phyloP scores from a whole-genome alignment of 2,888 invertebrate genomes.

The Embidobia sp. region DNA sequence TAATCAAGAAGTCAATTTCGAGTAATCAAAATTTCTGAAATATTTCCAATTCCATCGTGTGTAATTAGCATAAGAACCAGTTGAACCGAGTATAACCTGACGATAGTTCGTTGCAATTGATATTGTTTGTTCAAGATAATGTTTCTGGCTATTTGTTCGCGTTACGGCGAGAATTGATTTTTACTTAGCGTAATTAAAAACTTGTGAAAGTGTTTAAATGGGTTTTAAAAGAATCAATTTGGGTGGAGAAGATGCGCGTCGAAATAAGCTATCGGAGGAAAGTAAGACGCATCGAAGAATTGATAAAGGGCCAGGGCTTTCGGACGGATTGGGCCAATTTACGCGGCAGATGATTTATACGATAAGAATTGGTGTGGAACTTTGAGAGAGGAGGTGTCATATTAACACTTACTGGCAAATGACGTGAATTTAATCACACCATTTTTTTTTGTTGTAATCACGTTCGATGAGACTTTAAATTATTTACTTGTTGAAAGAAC shows the following conservation, averaged over 20 bases:
- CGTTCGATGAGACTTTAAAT: too few relatives aligned
- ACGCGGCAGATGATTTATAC: conserved; percentile 24
- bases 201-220: neutral
- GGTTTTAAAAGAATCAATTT: conserved; percentile 19
- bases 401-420: conserved; percentile 39
- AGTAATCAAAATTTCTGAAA: too few relatives aligned
- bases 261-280: neutral
- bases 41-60: too few relatives aligned
- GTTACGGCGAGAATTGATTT: neutral
- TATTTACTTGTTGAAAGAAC: too few relatives aligned
- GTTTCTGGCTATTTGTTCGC: too few relatives aligned
- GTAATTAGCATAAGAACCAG: too few relatives aligned
- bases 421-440: conserved; percentile 15
- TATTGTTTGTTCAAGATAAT: too few relatives aligned
- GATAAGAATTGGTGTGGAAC: conserved; percentile 21
- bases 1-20: too few relatives aligned
- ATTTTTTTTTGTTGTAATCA: too few relatives aligned
- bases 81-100: too few relatives aligned
- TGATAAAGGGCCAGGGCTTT: conserved; percentile 35
- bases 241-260: neutral
- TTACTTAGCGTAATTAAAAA: too few relatives aligned
- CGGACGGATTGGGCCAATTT: conserved; percentile 32
- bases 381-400: conserved; percentile 26
- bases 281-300: conserved; percentile 19
- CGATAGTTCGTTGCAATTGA: too few relatives aligned